Percentiles rank a stretch among this genome's conserved stretches.
Evolutionary conservation across 2,888 invertebrate species (phyloP).

Genomic region (Sturmia bella): DNA sequence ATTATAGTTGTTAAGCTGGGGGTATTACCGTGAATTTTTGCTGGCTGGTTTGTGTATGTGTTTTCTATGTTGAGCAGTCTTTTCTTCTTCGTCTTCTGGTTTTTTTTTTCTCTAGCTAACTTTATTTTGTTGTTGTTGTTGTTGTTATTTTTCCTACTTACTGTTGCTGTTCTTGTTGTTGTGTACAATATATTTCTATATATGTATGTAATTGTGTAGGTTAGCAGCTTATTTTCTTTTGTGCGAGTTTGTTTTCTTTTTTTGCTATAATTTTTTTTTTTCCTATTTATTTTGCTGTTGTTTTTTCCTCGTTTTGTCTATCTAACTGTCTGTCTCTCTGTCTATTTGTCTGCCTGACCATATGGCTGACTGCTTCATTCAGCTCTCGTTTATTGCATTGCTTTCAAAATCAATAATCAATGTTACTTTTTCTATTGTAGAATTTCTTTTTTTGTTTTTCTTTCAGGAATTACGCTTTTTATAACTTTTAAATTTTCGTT

Average conservation of each 20-base stretch:
- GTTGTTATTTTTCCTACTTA: constrained; percentile 27
- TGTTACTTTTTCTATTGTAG: constrained; percentile 38
- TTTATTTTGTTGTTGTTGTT: constrained; percentile 37
- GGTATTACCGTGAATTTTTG: constrained; percentile 42
- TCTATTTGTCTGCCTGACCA: constrained; percentile 47
- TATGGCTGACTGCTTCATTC: constrained; percentile 48
- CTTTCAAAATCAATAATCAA: constrained; percentile 71
- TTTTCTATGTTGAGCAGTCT: constrained; percentile 65
- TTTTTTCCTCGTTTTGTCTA: constrained; percentile 49
- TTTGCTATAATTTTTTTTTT: constrained; percentile 28
- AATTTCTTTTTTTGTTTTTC: constrained; percentile 4
- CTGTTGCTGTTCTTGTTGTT: constrained; percentile 36
- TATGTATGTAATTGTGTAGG: neutral
- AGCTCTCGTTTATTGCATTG: constrained; percentile 43
- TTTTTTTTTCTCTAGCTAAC: too few relatives aligned
- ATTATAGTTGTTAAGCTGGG: constrained; percentile 43
- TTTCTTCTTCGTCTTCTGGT: constrained; percentile 20
- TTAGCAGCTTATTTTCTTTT: constrained; percentile 48
- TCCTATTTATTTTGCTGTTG: constrained; percentile 11
- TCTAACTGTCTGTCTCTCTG: constrained; percentile 44
- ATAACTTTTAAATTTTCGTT: constrained; percentile 27
- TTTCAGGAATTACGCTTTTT: constrained; percentile 10
- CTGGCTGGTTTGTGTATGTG: constrained; percentile 32
- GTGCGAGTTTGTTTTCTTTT: constrained; percentile 32
- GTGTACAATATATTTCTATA: constrained; percentile 1